Conservation (phyloP, 2,797 vertebrate genomes). For the Nyctibius grandis region DNA sequence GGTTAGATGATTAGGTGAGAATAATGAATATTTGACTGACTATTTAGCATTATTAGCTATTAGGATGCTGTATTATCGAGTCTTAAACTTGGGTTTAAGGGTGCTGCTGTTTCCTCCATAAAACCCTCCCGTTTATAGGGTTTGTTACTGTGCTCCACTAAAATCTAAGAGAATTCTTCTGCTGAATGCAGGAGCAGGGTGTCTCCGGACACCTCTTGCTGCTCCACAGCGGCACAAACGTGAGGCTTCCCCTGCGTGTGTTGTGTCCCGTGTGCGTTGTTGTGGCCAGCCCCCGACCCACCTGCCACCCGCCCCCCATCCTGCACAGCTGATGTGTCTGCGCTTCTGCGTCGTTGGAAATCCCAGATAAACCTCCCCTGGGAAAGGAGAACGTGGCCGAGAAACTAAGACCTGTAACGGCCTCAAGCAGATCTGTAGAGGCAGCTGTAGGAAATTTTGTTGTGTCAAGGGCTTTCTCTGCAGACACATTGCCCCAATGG, state of each 20-base stretch:
- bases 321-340: rapidly evolving
- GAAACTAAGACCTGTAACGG: neutral
- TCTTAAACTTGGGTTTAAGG: too few relatives aligned
- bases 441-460: neutral
- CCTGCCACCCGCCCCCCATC: too few relatives aligned
- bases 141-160: neutral
- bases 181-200: neutral
- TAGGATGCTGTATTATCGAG: neutral
- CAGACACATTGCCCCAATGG: neutral
- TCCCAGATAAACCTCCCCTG: neutral
- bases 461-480: neutral
- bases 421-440: neutral
- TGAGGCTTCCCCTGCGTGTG: rapidly evolving
- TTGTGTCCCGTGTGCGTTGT: too few relatives aligned
- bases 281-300: too few relatives aligned
- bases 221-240: neutral
- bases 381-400: neutral
- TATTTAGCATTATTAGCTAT: neutral
- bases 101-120: too few relatives aligned
- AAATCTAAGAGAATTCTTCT: neutral
- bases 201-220: neutral
- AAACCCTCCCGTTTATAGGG: neutral
- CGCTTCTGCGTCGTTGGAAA: neutral
- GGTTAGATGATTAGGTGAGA: neutral
- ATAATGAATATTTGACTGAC: too few relatives aligned